Evolutionary conservation across 2,113 vertebrate species (phyloP).

Genomic region (Xenopus borealis): DNA sequence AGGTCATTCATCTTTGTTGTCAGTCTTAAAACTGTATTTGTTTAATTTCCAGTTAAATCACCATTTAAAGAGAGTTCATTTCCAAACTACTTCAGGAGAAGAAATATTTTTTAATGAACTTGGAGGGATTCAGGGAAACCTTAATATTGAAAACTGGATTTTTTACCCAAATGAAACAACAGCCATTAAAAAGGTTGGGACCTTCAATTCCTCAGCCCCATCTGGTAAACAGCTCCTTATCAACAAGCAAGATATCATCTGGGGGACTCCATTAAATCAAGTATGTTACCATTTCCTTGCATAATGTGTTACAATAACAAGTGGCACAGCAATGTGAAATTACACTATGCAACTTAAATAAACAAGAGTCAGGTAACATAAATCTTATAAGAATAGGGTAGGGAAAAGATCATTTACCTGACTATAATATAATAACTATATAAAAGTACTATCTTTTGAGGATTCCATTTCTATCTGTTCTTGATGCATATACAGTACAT

Average conservation of each 20-base stretch:
- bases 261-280: background rate
- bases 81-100: conserved; percentile 11
- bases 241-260: background rate
- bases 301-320: no score
- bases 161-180: conserved; percentile 22
- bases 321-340: no score
- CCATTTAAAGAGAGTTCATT: conserved; percentile 13
- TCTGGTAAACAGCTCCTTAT: background rate
- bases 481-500: no score
- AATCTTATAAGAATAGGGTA: no score
- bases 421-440: no score
- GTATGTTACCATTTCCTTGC: background rate
- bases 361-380: no score
- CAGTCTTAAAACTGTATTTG: conserved; percentile 2
- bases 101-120: conserved; percentile 11
- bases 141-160: conserved; percentile 17
- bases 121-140: background rate
- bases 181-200: conserved; percentile 5
- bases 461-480: no score
- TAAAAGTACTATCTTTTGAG: no score
- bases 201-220: background rate
- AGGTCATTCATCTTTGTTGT: no score
- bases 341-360: no score
- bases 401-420: no score
- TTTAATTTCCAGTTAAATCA: conserved; percentile 5